Base-by-base conservation (phyloP, 2,888 invertebrate species). In the Stenurella melanura region DNA sequence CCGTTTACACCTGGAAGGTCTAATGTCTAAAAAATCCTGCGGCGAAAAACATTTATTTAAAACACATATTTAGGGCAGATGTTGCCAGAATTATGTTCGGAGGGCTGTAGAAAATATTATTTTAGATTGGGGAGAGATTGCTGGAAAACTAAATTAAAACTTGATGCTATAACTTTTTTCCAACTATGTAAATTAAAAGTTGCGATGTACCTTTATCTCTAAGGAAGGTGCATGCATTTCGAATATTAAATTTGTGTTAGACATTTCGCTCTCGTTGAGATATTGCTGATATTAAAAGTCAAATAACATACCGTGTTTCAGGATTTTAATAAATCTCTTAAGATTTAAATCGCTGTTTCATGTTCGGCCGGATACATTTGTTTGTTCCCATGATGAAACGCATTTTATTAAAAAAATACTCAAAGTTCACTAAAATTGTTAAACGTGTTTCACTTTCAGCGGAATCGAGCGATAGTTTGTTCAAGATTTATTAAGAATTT, bases 41-140 rank as follows among this genome's bases (percentile, higher is more conserved):
- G 86, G 85, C 84, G 84, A 85, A 85, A 63, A 83, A 82, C 86
- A 85, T 86, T 85, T 84, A 83, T 86, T 84, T 85, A 85, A 85
- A 86, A 86, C 84, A 84, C 84, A 86, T 86, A 86, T 86, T 78
- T 67, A 42, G 67, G 73, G 83, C 87, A 87, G 88, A 87, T 88
- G 88, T 83, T 86, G 83, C 86, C 80, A 77, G 80, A 85, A 84
- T 85, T 81, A 81, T 77, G 78, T 78, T 82, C 79, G 73, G 81
- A 79, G 82, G 81, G 79, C 78, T 78, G 79, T 81, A 82, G 81
- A 82, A 83, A 83, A 83, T 83, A 85, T 82, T 82, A 82, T 82
- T 83, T 82, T 80, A 78, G 81, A 83, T 84, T 80, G 77, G 83
- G 82, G 81, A 75, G 83, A 79, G 77, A 83, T 81, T 78, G 80